Evolutionary conservation across 2,888 invertebrate genomes (phyloP).

Genomic region (Prosapia bicincta): DNA sequence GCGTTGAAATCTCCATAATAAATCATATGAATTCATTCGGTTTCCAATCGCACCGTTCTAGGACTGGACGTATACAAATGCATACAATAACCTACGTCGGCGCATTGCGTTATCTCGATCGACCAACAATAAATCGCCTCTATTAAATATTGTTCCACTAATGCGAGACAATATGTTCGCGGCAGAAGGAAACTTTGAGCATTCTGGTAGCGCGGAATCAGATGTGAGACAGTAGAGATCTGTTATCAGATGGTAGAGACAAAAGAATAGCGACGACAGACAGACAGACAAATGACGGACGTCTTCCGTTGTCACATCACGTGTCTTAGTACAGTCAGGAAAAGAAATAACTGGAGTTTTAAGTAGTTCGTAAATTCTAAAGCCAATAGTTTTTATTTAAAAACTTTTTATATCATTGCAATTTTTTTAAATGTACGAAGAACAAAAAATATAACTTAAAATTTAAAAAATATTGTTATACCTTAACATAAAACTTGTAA

Average conservation of each 20-base stretch:
- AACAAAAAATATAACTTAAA: too few species aligned
- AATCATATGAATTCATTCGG: too few species aligned
- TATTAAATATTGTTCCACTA: not conserved
- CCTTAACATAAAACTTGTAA: too few species aligned
- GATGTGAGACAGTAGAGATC: not conserved
- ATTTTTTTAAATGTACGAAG: too few species aligned
- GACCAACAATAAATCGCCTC: not conserved
- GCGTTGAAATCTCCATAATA: too few species aligned
- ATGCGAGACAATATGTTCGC: not conserved
- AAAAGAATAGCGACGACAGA: conserved; percentile 19
- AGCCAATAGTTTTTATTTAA: too few species aligned
- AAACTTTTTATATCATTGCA: too few species aligned
- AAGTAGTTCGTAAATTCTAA: not conserved
- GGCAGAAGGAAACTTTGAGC: not conserved
- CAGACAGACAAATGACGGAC: conserved; percentile 14
- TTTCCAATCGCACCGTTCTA: too few species aligned
- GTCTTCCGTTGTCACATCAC: conserved; percentile 19
- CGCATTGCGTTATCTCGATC: not conserved
- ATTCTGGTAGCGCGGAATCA: not conserved
- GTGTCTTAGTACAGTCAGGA: conserved; percentile 4
- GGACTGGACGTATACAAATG: not conserved
- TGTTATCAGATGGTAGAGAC: conserved; percentile 14
- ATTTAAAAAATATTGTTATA: too few species aligned
- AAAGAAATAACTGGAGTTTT: not conserved
- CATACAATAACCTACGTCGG: not conserved